Base-by-base conservation (phyloP, 2,113 vertebrate species). In the Electrona antarctica region DNA sequence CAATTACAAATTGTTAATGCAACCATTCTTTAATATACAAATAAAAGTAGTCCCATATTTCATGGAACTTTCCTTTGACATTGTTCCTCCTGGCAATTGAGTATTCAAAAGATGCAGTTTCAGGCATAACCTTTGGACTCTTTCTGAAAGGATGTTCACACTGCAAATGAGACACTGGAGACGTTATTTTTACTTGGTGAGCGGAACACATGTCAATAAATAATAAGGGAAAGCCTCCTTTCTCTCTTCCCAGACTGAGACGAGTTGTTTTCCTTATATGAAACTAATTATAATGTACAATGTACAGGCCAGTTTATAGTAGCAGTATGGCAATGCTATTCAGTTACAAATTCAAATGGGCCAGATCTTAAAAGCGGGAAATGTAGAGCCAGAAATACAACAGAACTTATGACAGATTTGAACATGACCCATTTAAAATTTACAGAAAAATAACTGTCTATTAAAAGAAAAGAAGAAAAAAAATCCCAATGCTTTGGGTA, bases 161-260 rank as follows among this genome's bases (percentile, higher is more conserved):
- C 56, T 70, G 64, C 60, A 73, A 69, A 79, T 66, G n/a, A 74
- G 46, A 62, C 73, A 8, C 65, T 2, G n/a, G 41, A 52, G 54
- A 71, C 14, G 56, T 41, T 69, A 41, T 74, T 77, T 73, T 76
- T 56, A 68, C 78, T 74, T 71, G 29, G 29, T 60, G 57, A 56
- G 41, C 62, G 13, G 3, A 46, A 41, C 46, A 75, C 1, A 7
- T 71, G 67, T 14, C 4, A 52, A 67, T 69, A 29, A 69, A 14
- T 60, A 12, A 71, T 59, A 6, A 46, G 56, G 28, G 49, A 54
- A 7, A 51, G 51, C 33, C 21, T 2, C 3, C 5, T 46, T 47
- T 10, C 7, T 71, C 33, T 60, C 79, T 61, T 57, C 45, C 45
- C 58, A 50, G 10, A 21, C 6, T 59, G 49, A 41, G 6, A 13